Base-by-base conservation (phyloP, 1,140 invertebrate genomes). In the Heliconius hewitsoni region DNA sequence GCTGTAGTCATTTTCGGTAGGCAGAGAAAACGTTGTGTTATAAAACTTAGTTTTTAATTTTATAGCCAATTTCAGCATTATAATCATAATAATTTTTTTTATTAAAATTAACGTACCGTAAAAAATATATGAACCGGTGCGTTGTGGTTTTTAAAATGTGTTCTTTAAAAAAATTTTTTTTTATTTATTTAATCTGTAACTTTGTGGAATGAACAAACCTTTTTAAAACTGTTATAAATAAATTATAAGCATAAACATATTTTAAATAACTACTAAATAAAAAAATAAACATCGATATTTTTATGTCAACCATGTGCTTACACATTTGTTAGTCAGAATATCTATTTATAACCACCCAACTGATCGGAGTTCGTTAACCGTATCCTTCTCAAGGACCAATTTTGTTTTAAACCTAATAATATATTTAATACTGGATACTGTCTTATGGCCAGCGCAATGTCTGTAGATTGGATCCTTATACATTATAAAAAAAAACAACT, bases 261-360 rank as follows among this genome's bases (percentile, higher is more conserved):
- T 46, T 46, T 16, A 46, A 46, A 46, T 16, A 16, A 46, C 3
- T 0, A 76, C 3, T 71, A 37, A 34, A 19, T 34, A 71, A 34
- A 71, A 18, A 71, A 34, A 71, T 34, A 30, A 37, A n/a, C 57
- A 39, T 46, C 42, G 4, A 46, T 46, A n/a, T 37, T 70, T 27
- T 52, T 74, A 76, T 81, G 87, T 89, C 85, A 87, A 89, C 77
- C 87, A 90, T 91, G 86, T 89, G 89, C 73, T 85, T 52, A 52
- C 74, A 74, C 76, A 82, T 90, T 27, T 72, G 75, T 88, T 84
- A 87, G 85, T 93, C 90, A 92, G 78, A 66, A 83, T 82, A 66
- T 87, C 89, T 93, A 93, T 91, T 88, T 92, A 86, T 93, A 89
- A 87, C 78, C 18, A 73, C 71, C n/a, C 78, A 78, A 85, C 79